A percentile compares a stretch with the other conserved stretches of the same genome.
These are phyloP conservation scores for Hylaeus anthracinus DNA, from an alignment of 1,140 invertebrate genomes.

Conservation along the genomic window DNA sequence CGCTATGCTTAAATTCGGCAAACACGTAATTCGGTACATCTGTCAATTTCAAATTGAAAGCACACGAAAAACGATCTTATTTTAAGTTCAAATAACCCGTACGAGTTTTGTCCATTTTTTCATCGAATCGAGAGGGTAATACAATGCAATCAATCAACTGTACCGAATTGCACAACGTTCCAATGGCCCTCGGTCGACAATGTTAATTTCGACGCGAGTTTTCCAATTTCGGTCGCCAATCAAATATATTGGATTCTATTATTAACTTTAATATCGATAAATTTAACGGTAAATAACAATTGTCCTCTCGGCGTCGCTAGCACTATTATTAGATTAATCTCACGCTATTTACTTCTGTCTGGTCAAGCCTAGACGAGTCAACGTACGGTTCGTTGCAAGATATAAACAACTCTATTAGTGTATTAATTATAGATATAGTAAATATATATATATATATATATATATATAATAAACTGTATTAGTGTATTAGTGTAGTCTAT, in stretches of 20 bases:
- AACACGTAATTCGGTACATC: too few relatives aligned
- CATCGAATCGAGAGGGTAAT: background rate
- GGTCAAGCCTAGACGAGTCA: background rate
- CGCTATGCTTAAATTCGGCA: too few relatives aligned
- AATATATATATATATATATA: too few relatives aligned
- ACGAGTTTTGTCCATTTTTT: too few relatives aligned
- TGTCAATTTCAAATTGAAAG: too few relatives aligned
- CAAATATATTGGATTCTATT: conserved; percentile 20
- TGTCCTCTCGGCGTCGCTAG: background rate
- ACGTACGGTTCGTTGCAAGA: background rate
- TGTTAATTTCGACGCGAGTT: conserved; percentile 15
- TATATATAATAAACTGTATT: too few relatives aligned
- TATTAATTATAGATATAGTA: too few relatives aligned
- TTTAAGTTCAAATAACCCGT: too few relatives aligned
- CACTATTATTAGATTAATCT: conserved; percentile 38
- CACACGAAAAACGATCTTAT: too few relatives aligned
- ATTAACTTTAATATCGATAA: conserved; percentile 29
- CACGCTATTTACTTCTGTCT: background rate
- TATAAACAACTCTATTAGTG: too few relatives aligned
- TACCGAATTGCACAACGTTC: background rate
- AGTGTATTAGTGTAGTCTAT: too few relatives aligned
- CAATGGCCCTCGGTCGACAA: conserved; percentile 10
- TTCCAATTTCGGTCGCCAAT: conserved; percentile 34
- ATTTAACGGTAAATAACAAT: conserved; percentile 19
- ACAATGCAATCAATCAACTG: background rate